Base-by-base conservation (phyloP, 2,888 invertebrate species). In the Heliconius erato region DNA sequence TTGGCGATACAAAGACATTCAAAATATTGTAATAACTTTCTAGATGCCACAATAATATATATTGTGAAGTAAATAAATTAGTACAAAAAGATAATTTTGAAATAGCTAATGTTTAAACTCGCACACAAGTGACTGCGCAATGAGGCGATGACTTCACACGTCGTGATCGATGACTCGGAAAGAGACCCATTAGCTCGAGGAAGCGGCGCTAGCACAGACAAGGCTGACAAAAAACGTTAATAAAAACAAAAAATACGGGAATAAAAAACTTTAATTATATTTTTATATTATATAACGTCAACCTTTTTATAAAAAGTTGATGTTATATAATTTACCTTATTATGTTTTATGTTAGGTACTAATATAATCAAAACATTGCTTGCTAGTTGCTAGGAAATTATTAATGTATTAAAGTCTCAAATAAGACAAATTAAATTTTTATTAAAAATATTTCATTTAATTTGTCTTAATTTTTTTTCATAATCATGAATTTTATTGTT, bases 61-160 rank as follows among this genome's bases (percentile, higher is more conserved):
- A 69, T 28, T 71, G n/a, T 71, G 49, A 19, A n/a, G 19, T 28
- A 65, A 65, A 49, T 44, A 77, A 23, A 19, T 67, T 40, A 16
- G 7, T 32, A 77, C 11, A 44, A 67, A 11, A 67, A 28, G 59
- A 32, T 74, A 28, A 59, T 54, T 71, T 54, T 26, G n/a, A 71
- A 82, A 67, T 69, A 63, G 35, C 40, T 3, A 59, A 68, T 71
- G 76, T 69, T 71, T 63, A 71, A 77, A 77, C 67, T 40, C n/a
- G 76, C 77, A 76, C 40, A 65, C 72, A 72, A 63, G 77, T 76
- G 77, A 69, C 63, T 80, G 74, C 68, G 67, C 81, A 80, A 67
- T 65, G 77, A 67, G 67, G 72, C 72, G 85, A 84, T 84, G 85
- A 85, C 79, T 80, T 84, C 85, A 85, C 83, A 83, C 82, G 26